phyloP scores from a whole-genome alignment of 2,888 invertebrate species.

The Dilophus febrilis region DNA sequence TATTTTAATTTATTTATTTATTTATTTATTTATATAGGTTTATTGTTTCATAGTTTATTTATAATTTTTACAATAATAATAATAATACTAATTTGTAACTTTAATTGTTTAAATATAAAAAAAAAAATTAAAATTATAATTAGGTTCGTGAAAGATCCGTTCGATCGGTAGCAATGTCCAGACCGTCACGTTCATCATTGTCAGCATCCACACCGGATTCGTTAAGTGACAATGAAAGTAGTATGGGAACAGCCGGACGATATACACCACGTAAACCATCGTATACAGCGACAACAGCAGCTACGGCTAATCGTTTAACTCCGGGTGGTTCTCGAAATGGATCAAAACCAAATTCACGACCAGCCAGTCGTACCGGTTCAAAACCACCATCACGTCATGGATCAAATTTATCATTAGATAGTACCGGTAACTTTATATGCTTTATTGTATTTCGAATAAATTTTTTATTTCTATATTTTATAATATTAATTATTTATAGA shows the following conservation, averaged over 20 bases:
- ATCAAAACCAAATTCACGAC: slow-evolving; percentile 68
- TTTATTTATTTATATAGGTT: background rate
- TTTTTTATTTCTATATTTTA: slow-evolving; percentile 5
- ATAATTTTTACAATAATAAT: background rate
- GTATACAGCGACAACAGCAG: slow-evolving; percentile 13
- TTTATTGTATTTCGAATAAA: background rate
- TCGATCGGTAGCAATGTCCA: slow-evolving; percentile 79
- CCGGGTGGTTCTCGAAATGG: slow-evolving; percentile 58
- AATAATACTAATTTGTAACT: background rate
- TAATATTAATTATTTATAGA: slow-evolving; percentile 30
- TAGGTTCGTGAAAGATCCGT: slow-evolving; percentile 87
- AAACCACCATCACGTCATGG: slow-evolving; percentile 89
- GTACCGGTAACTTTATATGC: slow-evolving; percentile 32
- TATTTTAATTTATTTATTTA: no score
- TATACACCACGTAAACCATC: slow-evolving; percentile 50
- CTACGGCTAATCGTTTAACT: slow-evolving; percentile 35
- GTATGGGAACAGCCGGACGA: slow-evolving; percentile 48
- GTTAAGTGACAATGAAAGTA: slow-evolving; percentile 71
- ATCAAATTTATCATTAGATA: slow-evolving; percentile 77
- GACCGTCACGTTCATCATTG: slow-evolving; percentile 58
- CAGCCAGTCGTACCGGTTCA: slow-evolving; percentile 70
- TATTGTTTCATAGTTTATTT: no score
- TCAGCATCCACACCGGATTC: slow-evolving; percentile 82
- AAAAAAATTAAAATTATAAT: slow-evolving; percentile 1
- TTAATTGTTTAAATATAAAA: background rate